These are phyloP conservation scores for Ladona fulva DNA, from an alignment of 1,140 invertebrate genomes.

Conservation along the genomic window DNA sequence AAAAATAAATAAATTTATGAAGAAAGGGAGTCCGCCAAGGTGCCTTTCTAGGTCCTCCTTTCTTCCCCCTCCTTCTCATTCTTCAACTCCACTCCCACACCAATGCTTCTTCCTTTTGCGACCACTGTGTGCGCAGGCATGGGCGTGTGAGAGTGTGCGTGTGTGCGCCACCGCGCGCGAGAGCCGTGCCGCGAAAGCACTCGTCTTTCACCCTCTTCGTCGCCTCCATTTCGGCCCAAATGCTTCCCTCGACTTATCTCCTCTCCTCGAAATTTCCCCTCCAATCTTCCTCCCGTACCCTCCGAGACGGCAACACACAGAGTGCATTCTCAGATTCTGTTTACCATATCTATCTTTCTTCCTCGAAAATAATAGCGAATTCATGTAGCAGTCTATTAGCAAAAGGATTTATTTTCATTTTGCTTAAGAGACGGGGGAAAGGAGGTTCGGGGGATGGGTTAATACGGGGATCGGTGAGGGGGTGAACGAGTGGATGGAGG, in stretches of 20 bases:
- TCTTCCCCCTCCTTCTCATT: neutral
- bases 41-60: neutral
- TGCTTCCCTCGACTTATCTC: neutral
- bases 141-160: too few relatives aligned
- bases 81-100: neutral
- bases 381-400: slow-evolving; percentile 43
- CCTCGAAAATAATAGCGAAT: slow-evolving; percentile 42
- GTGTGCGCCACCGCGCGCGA: too few relatives aligned
- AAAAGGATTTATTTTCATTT: slow-evolving; percentile 44
- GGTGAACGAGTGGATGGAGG: neutral
- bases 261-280: neutral
- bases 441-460: neutral
- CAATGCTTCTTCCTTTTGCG: too few relatives aligned
- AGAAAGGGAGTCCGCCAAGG: too few relatives aligned
- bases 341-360: slow-evolving; percentile 37
- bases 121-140: too few relatives aligned
- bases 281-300: neutral
- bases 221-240: neutral
- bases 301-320: slow-evolving; percentile 18
- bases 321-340: slow-evolving; percentile 41
- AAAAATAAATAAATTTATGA: too few relatives aligned
- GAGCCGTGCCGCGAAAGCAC: neutral
- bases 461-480: neutral
- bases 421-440: slow-evolving; percentile 11
- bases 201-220: neutral